Evolutionary conservation across 2,888 invertebrate genomes (phyloP), one percentile per base, ranked within the genome.

Genomic region (Sisyra nigra): DNA sequence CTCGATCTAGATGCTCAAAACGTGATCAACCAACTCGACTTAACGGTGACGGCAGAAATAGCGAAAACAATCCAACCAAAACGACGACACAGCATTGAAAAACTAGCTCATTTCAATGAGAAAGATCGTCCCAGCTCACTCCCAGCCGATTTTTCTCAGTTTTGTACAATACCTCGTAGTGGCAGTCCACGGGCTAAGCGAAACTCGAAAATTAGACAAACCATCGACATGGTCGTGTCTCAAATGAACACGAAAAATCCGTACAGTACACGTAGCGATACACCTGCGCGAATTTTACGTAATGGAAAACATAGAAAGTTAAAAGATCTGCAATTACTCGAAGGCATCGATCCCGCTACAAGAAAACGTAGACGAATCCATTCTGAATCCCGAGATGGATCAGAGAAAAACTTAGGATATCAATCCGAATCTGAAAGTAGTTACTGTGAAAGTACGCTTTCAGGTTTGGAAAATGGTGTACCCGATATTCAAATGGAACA

Each of bases 291-390:
- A 48, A 71, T 72, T 47, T 61, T 78, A 44, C 64, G 79, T 41
- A 79, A 78, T 56, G 78, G 78, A 0, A 78, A 77, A 55, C 70
- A 75, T 37, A 67, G 77, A 44, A 76, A 75, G 59, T 61, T 71
- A 8, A 74, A 72, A 53, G 69, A 63, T 50, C 62, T 67, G 50
- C 61, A 69, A 38, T 55, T 75, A 32, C 66, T 69, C 53, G 73
- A 73, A 50, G 73, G 74, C 47, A 63, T 74, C n/a, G 72, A 72
- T 51, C 64, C 65, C 48, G 55, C 54, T 13, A 50, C 51, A 8
- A 61, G 55, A 46, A 69, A 70, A 52, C 68, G 69, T 51, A 63
- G 72, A 49, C 64, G 69, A 50, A 57, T 74, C 44, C 57, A 71
- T 41, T 71, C 71, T 47, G 74, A 74, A 49, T 71, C 74, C 46